Conservation (phyloP, 2,888 invertebrate genomes). For the Anoncus sp. region DNA sequence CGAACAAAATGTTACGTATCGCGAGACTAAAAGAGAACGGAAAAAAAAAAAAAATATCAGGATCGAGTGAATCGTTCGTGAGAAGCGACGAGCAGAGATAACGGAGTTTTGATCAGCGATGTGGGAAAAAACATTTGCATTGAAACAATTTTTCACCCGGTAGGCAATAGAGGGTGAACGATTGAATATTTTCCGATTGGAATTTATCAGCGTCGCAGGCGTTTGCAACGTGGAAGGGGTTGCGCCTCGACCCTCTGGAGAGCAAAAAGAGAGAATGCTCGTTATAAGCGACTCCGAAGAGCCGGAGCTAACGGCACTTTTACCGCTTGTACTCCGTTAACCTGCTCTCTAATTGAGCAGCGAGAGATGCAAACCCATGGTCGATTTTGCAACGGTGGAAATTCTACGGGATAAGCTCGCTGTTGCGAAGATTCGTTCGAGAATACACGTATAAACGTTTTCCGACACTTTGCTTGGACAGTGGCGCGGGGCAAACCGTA, state of each 20-base stretch:
- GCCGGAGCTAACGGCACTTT: conserved; percentile 9
- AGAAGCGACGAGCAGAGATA: too few species aligned
- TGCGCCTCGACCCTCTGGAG: conserved; percentile 3
- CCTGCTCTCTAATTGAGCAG: background rate
- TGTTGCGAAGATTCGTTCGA: background rate
- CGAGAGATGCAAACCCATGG: background rate
- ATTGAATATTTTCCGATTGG: conserved; percentile 7
- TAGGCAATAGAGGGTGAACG: background rate
- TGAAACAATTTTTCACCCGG: background rate
- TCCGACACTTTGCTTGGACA: conserved; percentile 34
- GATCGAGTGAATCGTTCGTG: background rate
- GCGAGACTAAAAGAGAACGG: too few species aligned
- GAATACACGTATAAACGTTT: conserved; percentile 37
- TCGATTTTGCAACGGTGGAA: conserved; percentile 20
- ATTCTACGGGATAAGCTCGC: background rate
- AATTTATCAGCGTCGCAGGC: background rate
- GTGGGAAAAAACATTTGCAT: background rate
- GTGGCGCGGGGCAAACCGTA: conserved; percentile 2
- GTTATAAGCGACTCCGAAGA: too few species aligned
- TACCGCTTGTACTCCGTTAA: background rate
- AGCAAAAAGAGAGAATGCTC: conserved; percentile 4
- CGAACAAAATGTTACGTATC: too few species aligned
- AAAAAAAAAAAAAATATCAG: background rate
- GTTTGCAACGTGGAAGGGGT: background rate
- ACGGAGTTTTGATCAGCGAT: background rate